A percentile compares a stretch with the other conserved stretches of the same genome.
These are phyloP conservation scores for Drosophila setosimentum DNA, from an alignment of 2,888 invertebrate species.

Conservation along the genomic window DNA sequence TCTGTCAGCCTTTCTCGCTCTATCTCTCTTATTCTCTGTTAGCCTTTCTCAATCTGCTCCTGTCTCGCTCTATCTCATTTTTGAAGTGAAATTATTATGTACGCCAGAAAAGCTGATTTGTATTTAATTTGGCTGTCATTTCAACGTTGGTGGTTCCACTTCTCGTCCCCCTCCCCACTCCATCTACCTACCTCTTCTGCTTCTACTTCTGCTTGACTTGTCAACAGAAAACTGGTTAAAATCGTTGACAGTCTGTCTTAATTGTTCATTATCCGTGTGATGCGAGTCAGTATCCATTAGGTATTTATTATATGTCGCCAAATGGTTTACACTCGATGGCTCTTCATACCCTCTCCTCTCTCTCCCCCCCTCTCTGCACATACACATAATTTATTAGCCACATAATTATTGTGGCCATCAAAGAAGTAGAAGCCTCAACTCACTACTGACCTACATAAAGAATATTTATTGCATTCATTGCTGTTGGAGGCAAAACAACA, in stretches of 20 bases:
- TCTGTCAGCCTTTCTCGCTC: not conserved
- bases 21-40: not conserved
- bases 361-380: not conserved
- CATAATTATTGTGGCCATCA: constrained; percentile 26
- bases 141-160: constrained; percentile 54
- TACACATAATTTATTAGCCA: constrained; percentile 25
- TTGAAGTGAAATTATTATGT: constrained; percentile 77
- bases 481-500: constrained; percentile 34
- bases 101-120: constrained; percentile 63
- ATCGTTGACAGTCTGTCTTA: constrained; percentile 21
- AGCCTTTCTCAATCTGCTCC: not conserved
- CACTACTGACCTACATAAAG: constrained; percentile 54
- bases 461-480: constrained; percentile 15
- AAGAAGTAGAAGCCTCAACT: constrained; percentile 13
- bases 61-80: constrained; percentile 5
- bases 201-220: not conserved
- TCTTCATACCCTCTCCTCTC: not conserved
- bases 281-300: constrained; percentile 33
- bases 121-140: constrained; percentile 55
- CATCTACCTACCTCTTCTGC: too few species aligned
- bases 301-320: constrained; percentile 47
- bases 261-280: constrained; percentile 44
- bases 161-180: not conserved
- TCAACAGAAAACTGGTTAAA: constrained; percentile 21
- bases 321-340: constrained; percentile 30